phyloP scores from a whole-genome alignment of 2,797 vertebrate species.

The Enteromius viviparus region DNA sequence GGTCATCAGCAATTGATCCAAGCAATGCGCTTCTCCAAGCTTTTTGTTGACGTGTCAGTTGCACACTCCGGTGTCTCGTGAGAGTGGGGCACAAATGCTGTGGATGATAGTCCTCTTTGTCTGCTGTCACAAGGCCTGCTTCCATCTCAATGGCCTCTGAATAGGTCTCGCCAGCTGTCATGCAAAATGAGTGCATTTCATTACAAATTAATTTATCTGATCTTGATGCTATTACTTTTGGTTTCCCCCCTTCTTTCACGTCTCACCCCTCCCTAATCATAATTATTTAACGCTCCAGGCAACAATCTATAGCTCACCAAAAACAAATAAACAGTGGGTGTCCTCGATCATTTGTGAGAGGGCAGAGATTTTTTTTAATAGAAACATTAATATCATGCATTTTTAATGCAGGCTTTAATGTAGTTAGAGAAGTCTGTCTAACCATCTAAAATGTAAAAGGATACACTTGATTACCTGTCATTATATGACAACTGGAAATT shows the following conservation, averaged over 20 bases:
- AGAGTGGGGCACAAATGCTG: constrained; percentile 79
- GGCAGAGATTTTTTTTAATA: constrained; percentile 79
- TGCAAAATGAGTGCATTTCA: constrained; percentile 84
- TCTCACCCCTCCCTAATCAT: constrained; percentile 72
- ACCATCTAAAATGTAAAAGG: constrained; percentile 77
- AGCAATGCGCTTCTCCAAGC: constrained; percentile 58
- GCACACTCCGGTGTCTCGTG: constrained; percentile 81
- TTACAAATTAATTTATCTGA: constrained; percentile 88
- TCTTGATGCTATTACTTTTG: constrained; percentile 86
- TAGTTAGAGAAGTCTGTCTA: constrained; percentile 82
- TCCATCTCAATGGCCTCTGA: constrained; percentile 77
- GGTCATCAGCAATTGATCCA: constrained; percentile 82
- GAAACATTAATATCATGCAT: constrained; percentile 83
- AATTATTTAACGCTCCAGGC: constrained; percentile 87
- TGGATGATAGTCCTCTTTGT: constrained; percentile 86
- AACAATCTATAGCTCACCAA: constrained; percentile 80
- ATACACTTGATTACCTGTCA: constrained; percentile 82
- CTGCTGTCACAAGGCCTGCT: constrained; percentile 81
- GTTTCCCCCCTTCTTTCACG: constrained; percentile 68
- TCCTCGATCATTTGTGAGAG: constrained; percentile 82
- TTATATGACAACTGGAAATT: constrained; percentile 70
- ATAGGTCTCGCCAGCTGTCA: constrained; percentile 87
- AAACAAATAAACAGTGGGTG: constrained; percentile 87
- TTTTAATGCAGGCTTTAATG: constrained; percentile 83
- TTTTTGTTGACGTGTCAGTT: constrained; percentile 92